A percentile compares a stretch with the other conserved stretches of the same genome.
These are phyloP conservation scores for Megaleporinus macrocephalus DNA, from an alignment of 2,113 vertebrate species.

Conservation along the genomic window DNA sequence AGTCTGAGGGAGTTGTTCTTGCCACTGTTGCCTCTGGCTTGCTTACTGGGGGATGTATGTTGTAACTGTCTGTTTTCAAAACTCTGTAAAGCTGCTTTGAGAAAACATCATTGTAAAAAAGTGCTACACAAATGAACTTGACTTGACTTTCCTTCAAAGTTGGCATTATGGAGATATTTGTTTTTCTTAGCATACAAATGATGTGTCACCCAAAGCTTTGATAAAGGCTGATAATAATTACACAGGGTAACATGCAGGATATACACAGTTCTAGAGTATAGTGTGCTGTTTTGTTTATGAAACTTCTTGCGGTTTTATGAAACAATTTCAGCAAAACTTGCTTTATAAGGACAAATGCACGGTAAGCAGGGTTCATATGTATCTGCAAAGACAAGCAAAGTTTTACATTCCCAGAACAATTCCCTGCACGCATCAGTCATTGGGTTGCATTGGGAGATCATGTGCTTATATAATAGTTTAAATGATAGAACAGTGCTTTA, in stretches of 20 bases:
- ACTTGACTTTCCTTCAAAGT: too few relatives aligned
- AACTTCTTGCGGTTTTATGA: neutral
- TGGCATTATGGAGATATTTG: too few relatives aligned
- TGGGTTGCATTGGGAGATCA: neutral
- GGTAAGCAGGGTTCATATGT: neutral
- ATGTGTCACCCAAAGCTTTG: neutral
- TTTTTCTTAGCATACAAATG: too few relatives aligned
- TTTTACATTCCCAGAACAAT: neutral
- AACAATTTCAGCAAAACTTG: neutral
- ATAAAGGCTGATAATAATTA: neutral
- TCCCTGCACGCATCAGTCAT: neutral
- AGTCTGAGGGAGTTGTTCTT: too few relatives aligned
- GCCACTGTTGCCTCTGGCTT: too few relatives aligned
- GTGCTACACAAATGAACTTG: too few relatives aligned
- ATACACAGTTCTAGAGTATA: neutral
- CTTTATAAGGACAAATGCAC: neutral
- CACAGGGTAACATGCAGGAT: neutral
- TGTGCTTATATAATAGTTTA: neutral
- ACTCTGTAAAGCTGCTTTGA: too few relatives aligned
- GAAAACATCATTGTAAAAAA: too few relatives aligned
- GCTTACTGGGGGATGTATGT: too few relatives aligned
- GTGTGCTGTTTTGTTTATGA: neutral
- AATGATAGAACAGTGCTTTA: slow-evolving; percentile 1
- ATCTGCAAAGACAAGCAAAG: neutral
- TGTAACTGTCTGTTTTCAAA: too few relatives aligned